phyloP scores from a whole-genome alignment of 2,797 vertebrate species.

The Bufotes viridis region DNA sequence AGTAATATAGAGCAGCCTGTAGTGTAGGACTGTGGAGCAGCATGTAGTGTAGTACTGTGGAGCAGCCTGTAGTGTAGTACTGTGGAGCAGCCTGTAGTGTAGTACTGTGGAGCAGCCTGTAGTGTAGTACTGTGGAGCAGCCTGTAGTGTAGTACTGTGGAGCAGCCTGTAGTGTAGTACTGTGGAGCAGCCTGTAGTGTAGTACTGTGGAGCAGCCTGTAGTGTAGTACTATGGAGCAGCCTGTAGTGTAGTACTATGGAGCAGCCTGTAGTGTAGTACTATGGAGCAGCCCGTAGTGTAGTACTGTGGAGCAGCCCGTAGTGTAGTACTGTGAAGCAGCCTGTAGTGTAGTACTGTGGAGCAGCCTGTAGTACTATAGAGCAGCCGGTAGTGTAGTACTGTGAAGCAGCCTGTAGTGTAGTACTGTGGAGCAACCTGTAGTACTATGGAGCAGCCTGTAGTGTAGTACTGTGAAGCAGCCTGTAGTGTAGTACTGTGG shows the following conservation, averaged over 20 bases:
- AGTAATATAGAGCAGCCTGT: too few relatives aligned
- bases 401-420: not conserved
- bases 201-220: not conserved
- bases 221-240: not conserved
- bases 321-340: not conserved
- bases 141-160: not conserved
- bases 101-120: not conserved
- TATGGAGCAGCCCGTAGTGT: too few relatives aligned
- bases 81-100: not conserved
- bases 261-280: not conserved
- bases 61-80: not conserved
- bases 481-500: not conserved
- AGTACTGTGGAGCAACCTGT: too few relatives aligned
- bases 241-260: not conserved
- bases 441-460: not conserved
- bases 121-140: not conserved
- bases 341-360: not conserved
- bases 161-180: not conserved
- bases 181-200: not conserved
- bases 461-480: too few relatives aligned
- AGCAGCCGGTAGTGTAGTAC: too few relatives aligned
- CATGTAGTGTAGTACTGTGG: not conserved
- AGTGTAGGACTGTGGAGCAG: not conserved
- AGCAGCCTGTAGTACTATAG: not conserved
- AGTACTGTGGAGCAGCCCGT: not conserved